These are phyloP conservation scores for Hippocampus guttulatus DNA, from an alignment of 2,113 vertebrate genomes.

Conservation along the genomic window DNA sequence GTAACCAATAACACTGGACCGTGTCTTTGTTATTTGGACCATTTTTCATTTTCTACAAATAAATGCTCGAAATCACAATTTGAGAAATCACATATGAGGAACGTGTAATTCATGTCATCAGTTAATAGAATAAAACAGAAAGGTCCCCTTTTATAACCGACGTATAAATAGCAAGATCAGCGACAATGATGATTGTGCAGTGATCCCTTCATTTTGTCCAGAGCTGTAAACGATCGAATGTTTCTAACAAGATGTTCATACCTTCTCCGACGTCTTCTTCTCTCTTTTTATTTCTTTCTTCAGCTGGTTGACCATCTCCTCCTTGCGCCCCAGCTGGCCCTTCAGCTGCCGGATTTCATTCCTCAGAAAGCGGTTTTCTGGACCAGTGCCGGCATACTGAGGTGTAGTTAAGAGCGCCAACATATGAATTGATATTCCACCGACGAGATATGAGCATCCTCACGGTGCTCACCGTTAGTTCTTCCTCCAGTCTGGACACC, in stretches of 20 bases:
- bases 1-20: neutral
- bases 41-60: neutral
- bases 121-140: too few relatives aligned
- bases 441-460: neutral
- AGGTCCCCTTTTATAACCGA: too few relatives aligned
- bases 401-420: neutral
- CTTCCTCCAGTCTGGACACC: slow-evolving; percentile 80
- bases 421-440: neutral
- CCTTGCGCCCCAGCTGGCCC: slow-evolving; percentile 82
- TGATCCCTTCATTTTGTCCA: too few relatives aligned
- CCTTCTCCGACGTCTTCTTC: slow-evolving; percentile 86
- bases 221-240: too few relatives aligned
- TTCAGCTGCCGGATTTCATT: slow-evolving; percentile 87
- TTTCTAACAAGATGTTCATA: slow-evolving; percentile 48
- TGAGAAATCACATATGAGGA: too few relatives aligned
- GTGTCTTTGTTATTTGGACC: neutral
- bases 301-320: slow-evolving; percentile 76
- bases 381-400: slow-evolving; percentile 70
- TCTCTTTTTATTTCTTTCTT: slow-evolving; percentile 87
- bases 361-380: slow-evolving; percentile 83
- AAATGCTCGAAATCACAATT: neutral
- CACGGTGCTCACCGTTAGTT: slow-evolving; percentile 76
- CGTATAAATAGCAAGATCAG: too few relatives aligned
- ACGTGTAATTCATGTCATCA: too few relatives aligned
- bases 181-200: too few relatives aligned